phyloP scores from a whole-genome alignment of 2,797 vertebrate species.

The Hydrolagus colliei region DNA sequence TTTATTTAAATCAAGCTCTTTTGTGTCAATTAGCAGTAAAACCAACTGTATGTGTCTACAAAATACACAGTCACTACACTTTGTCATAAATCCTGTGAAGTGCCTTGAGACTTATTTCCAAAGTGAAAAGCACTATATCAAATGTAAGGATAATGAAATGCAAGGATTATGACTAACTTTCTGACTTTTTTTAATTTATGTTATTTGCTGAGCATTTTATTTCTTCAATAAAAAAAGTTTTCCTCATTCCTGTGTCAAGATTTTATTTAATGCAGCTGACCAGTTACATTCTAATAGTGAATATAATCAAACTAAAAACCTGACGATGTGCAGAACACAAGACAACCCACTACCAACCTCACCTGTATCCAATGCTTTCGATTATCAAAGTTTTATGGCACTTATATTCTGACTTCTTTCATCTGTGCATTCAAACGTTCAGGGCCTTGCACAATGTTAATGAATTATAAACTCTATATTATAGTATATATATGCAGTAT shows the following conservation, averaged over 20 bases:
- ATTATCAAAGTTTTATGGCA: background rate
- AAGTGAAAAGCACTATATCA: too few relatives aligned
- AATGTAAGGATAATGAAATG: too few relatives aligned
- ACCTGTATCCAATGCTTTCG: background rate
- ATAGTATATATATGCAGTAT: background rate
- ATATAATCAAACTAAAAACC: background rate
- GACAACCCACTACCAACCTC: background rate
- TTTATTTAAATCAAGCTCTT: too few relatives aligned
- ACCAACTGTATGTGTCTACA: too few relatives aligned
- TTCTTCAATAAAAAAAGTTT: background rate
- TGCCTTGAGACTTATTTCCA: too few relatives aligned
- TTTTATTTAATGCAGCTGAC: background rate
- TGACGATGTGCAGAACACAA: background rate
- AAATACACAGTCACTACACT: too few relatives aligned
- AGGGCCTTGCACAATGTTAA: background rate
- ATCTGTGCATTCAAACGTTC: background rate
- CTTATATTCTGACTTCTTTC: background rate
- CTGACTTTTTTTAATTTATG: too few relatives aligned
- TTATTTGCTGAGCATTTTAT: background rate
- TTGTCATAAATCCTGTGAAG: too few relatives aligned
- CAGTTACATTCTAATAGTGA: background rate
- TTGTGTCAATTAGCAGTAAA: too few relatives aligned
- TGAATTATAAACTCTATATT: background rate
- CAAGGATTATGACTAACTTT: too few relatives aligned
- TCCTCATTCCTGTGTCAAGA: background rate